A percentile compares a stretch with the other conserved stretches of the same genome.
Evolutionary conservation across 2,113 vertebrate genomes (phyloP).

Genomic region (Pagrus major): DNA sequence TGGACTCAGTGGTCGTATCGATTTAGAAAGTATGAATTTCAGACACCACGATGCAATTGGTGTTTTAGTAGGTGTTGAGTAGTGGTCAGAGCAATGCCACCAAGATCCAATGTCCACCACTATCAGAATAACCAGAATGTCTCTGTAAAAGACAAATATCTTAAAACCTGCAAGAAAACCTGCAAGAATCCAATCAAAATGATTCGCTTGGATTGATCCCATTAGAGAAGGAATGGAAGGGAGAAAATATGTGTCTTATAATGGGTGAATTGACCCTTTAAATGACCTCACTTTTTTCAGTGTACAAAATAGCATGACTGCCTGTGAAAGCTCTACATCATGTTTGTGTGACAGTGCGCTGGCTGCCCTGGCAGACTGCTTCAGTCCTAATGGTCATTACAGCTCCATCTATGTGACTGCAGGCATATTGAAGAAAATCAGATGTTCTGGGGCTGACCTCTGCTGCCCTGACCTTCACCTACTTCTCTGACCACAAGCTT

Average conservation of each 20-base stretch:
- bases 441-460: conserved; percentile 80
- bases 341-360: conserved; percentile 39
- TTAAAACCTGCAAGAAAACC: background rate
- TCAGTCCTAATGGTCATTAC: conserved; percentile 60
- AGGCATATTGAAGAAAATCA: conserved; percentile 71
- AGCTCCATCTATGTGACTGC: conserved; percentile 60
- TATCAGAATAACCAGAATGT: no score
- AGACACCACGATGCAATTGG: no score
- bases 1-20: no score
- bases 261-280: conserved; percentile 25
- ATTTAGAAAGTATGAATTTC: no score
- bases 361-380: conserved; percentile 47
- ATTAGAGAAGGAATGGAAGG: background rate
- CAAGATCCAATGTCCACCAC: no score
- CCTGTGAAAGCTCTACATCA: conserved; percentile 29
- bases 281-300: background rate
- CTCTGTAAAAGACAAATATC: background rate
- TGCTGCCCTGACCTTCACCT: conserved; percentile 82
- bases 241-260: background rate
- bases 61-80: no score
- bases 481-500: conserved; percentile 76
- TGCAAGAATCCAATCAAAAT: background rate
- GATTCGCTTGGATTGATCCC: background rate
- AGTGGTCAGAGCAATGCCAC: no score
- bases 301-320: background rate